These are phyloP conservation scores for Anolis sagrei DNA, from an alignment of 2,113 vertebrate species.

Conservation along the genomic window DNA sequence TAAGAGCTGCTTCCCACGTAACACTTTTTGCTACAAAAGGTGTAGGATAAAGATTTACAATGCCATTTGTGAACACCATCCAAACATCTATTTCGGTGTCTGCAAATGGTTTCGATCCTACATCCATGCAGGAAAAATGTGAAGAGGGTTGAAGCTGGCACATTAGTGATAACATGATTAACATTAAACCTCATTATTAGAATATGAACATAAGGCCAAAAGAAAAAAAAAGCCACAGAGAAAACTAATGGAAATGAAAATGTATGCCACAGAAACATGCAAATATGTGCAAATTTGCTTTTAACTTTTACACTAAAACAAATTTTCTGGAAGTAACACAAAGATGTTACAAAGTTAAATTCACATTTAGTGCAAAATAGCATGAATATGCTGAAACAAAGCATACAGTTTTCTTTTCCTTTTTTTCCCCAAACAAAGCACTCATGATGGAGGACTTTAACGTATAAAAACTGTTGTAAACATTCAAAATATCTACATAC, in stretches of 20 bases:
- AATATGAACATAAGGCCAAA: conserved; percentile 65
- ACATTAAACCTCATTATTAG: conserved; percentile 59
- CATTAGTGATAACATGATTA: conserved; percentile 66
- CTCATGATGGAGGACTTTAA: conserved; percentile 67
- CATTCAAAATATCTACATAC: conserved; percentile 72
- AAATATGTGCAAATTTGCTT: conserved; percentile 81
- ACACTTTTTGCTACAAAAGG: conserved; percentile 13
- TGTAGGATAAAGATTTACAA: neutral
- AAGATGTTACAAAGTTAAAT: conserved; percentile 76
- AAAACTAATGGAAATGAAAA: conserved; percentile 66
- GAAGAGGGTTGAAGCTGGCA: conserved; percentile 54
- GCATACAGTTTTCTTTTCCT: conserved; percentile 65
- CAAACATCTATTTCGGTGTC: neutral
- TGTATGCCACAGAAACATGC: conserved; percentile 14
- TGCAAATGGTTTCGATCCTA: neutral
- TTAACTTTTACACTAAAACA: conserved; percentile 73
- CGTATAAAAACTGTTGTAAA: conserved; percentile 76
- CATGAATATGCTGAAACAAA: conserved; percentile 81
- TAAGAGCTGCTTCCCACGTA: conserved; percentile 61
- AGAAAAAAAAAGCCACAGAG: conserved; percentile 60
- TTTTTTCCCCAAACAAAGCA: conserved; percentile 51
- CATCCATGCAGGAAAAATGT: conserved; percentile 10
- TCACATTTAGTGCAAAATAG: conserved; percentile 82
- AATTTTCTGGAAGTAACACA: conserved; percentile 75
- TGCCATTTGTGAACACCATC: neutral